A percentile compares a stretch with the other conserved stretches of the same genome.
phyloP scores from a whole-genome alignment of 2,797 vertebrate species.

The Acanthis flammea region DNA sequence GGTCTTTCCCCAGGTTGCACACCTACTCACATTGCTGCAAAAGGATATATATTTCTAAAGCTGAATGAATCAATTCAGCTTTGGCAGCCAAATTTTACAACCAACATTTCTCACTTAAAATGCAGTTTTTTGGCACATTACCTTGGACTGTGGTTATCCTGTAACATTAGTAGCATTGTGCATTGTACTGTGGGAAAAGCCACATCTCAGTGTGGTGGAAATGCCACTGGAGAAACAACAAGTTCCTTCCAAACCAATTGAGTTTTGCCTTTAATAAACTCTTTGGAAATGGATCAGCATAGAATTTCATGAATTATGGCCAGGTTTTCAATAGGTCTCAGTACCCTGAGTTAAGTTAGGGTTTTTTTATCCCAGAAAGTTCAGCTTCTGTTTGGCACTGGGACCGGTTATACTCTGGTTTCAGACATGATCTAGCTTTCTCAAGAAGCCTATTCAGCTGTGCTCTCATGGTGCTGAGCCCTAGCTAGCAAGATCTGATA shows the following conservation, averaged over 20 bases:
- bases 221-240: background rate
- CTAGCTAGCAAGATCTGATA: background rate
- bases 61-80: constrained; percentile 36
- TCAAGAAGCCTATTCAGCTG: background rate
- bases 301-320: background rate
- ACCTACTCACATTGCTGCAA: background rate
- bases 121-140: constrained; percentile 10
- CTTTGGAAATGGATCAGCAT: background rate
- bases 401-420: background rate
- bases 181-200: background rate
- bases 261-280: constrained; percentile 3
- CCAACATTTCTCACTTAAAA: background rate
- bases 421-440: background rate
- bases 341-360: background rate
- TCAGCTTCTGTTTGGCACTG: background rate
- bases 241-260: background rate
- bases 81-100: constrained; percentile 4
- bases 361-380: background rate
- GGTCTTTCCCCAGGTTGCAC: background rate
- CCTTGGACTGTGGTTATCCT: background rate
- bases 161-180: constrained; percentile 1
- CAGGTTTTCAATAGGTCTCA: background rate
- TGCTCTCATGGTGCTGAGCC: background rate
- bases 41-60: constrained; percentile 1
- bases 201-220: background rate